A percentile compares a stretch with the other conserved stretches of the same genome.
These are phyloP conservation scores for Columba guinea DNA, from an alignment of 2,797 vertebrate species.

Conservation along the genomic window DNA sequence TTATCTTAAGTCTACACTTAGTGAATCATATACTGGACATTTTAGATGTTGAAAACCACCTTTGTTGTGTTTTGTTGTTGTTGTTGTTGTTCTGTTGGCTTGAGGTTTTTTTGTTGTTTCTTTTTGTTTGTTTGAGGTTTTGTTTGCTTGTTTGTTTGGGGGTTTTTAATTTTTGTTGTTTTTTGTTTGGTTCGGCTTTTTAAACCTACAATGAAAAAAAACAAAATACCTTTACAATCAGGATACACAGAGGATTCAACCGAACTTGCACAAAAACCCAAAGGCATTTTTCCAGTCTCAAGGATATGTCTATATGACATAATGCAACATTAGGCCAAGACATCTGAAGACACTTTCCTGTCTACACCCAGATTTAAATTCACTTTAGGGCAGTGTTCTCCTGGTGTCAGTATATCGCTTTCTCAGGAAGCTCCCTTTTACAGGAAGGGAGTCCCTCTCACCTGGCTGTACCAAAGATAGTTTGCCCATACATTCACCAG, in stretches of 20 bases:
- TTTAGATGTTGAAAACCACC: neutral
- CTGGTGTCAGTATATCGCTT: neutral
- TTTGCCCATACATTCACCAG: neutral
- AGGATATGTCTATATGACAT: neutral
- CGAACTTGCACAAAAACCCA: neutral
- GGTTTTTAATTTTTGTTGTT: too few species aligned
- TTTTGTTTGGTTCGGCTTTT: too few species aligned
- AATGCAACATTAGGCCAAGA: neutral
- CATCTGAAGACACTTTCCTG: neutral
- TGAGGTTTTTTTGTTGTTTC: too few species aligned
- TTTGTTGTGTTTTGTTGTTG: neutral
- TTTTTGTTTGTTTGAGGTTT: too few species aligned
- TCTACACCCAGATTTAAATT: neutral
- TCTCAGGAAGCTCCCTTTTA: neutral
- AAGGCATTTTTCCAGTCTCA: neutral
- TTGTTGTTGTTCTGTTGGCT: neutral
- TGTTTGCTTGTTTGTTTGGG: too few species aligned
- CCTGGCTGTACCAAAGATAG: neutral
- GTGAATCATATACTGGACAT: neutral
- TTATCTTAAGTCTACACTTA: neutral
- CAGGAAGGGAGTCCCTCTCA: neutral
- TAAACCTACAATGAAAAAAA: too few species aligned
- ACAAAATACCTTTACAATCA: neutral
- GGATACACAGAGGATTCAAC: neutral
- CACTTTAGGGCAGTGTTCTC: neutral